A percentile compares a stretch with the other conserved stretches of the same genome.
phyloP scores from a whole-genome alignment of 2,113 vertebrate species.

The Agapornis roseicollis region DNA sequence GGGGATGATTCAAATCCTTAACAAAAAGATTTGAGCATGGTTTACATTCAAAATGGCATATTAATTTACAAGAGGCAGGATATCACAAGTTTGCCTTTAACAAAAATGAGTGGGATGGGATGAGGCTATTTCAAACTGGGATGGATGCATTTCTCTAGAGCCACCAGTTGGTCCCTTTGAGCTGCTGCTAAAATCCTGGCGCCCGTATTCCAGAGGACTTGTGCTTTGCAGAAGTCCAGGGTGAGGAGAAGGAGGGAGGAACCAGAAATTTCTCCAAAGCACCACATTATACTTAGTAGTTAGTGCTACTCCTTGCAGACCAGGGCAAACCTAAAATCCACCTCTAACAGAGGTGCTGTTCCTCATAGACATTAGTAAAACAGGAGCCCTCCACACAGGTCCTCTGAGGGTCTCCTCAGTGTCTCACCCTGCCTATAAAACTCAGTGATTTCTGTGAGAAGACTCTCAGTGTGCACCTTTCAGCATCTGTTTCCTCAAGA shows the following conservation, averaged over 20 bases:
- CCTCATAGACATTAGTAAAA: background rate
- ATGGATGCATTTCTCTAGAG: background rate
- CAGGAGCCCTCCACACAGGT: background rate
- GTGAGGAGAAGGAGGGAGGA: background rate
- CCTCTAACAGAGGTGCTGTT: rapidly evolving
- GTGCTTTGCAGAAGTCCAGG: background rate
- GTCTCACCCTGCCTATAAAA: background rate
- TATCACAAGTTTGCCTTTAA: background rate
- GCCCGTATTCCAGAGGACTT: background rate
- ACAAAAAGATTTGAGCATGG: background rate
- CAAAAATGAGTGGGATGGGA: rapidly evolving
- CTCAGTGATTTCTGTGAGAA: background rate
- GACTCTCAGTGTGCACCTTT: background rate
- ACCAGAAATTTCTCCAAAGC: background rate
- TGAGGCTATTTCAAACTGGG: background rate
- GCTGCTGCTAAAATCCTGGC: background rate
- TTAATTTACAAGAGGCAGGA: background rate
- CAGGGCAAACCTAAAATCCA: background rate
- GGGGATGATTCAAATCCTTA: background rate
- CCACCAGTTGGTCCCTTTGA: background rate
- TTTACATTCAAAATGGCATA: background rate
- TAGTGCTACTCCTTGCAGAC: background rate
- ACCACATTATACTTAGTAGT: background rate
- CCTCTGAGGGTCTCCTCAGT: background rate
- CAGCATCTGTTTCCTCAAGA: background rate